phyloP scores from a whole-genome alignment of 2,797 vertebrate species.

The Artibeus lituratus region DNA sequence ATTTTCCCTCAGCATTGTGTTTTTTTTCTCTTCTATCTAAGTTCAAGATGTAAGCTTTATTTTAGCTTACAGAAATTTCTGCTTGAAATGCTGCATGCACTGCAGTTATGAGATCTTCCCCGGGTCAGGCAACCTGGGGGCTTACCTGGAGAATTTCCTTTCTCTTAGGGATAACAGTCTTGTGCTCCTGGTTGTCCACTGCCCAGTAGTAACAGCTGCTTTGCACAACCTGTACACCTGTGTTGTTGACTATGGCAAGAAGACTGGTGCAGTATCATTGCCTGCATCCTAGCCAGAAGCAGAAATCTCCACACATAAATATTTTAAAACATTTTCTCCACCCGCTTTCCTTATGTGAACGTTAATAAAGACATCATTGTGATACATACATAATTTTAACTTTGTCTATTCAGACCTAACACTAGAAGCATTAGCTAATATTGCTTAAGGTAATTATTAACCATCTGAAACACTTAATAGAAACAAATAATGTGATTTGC shows the following conservation, averaged over 20 bases:
- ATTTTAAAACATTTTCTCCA: background rate
- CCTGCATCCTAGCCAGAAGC: background rate
- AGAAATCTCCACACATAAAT: background rate
- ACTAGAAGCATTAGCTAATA: background rate
- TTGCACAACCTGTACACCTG: background rate
- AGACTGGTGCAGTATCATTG: background rate
- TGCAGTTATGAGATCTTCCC: background rate
- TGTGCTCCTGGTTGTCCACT: background rate
- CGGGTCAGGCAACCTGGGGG: background rate
- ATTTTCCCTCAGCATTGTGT: background rate
- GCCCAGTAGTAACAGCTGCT: background rate
- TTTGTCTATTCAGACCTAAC: background rate
- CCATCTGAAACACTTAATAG: background rate
- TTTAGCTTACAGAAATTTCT: background rate
- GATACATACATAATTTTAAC: background rate
- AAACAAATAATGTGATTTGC: constrained; percentile 9
- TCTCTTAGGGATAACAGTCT: background rate
- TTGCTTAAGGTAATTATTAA: background rate
- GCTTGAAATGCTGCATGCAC: background rate
- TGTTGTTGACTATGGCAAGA: background rate
- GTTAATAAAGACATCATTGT: background rate
- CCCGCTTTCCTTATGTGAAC: background rate
- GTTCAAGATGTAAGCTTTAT: background rate
- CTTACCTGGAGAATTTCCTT: background rate
- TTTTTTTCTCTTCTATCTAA: background rate